These are phyloP conservation scores for Meriones unguiculatus DNA, from an alignment of 2,113 vertebrate genomes.

Conservation along the genomic window DNA sequence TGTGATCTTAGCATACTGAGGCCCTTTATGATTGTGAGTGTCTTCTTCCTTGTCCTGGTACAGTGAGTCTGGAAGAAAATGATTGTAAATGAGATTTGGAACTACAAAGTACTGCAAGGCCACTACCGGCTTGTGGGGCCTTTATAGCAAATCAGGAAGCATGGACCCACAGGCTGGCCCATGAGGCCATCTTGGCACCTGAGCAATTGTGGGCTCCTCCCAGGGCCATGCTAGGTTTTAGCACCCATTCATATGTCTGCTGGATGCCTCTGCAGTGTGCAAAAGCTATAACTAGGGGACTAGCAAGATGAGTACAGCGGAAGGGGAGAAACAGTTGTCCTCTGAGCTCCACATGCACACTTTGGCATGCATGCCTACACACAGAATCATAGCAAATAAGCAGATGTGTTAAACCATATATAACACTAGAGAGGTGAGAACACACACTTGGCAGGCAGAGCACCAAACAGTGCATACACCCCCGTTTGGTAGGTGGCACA, in stretches of 20 bases:
- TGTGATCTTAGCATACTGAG: neutral
- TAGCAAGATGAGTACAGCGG: neutral
- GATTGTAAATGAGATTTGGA: neutral
- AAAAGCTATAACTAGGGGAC: neutral
- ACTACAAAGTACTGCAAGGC: neutral
- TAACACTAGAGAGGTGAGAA: neutral
- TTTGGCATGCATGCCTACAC: neutral
- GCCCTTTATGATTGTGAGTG: neutral
- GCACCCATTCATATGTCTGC: neutral
- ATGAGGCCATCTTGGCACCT: neutral
- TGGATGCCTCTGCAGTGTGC: neutral
- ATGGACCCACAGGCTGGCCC: neutral
- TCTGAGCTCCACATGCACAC: neutral
- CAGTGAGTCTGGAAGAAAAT: neutral
- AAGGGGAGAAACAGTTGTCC: neutral
- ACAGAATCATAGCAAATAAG: neutral
- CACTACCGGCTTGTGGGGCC: neutral
- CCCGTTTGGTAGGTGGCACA: constrained; percentile 81
- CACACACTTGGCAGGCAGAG: neutral
- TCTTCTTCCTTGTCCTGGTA: neutral
- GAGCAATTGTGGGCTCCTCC: neutral
- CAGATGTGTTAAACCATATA: rapidly evolving
- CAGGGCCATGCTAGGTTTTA: neutral
- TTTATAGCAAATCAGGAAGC: neutral
- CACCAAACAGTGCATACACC: neutral